Conservation (phyloP, 2,888 invertebrate genomes). For the Erpobdella octoculata region DNA sequence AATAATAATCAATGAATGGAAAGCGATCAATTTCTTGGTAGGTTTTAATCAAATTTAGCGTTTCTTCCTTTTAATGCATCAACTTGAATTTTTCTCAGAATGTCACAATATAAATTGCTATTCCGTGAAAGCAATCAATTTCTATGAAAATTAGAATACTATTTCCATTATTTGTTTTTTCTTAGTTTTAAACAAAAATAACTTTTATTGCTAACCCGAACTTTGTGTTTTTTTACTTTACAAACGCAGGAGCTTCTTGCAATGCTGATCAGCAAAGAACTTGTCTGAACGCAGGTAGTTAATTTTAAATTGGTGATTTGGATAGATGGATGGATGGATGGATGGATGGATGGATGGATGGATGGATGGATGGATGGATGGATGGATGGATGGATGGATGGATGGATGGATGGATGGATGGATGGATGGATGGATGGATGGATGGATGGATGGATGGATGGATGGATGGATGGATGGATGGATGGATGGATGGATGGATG, state of each 20-base stretch:
- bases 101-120: too few species aligned
- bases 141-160: too few species aligned
- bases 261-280: conserved; percentile 15
- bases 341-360: not conserved
- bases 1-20: too few species aligned
- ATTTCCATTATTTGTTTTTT: too few species aligned
- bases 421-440: not conserved
- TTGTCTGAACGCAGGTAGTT: conserved; percentile 22
- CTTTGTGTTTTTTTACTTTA: not conserved
- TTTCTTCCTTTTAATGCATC: too few species aligned
- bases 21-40: too few species aligned
- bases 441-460: too few species aligned
- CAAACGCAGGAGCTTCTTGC: conserved; percentile 14
- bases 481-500: too few species aligned
- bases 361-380: not conserved
- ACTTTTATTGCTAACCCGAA: not conserved
- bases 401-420: not conserved
- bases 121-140: too few species aligned
- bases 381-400: not conserved
- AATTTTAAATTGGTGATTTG: not conserved
- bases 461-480: too few species aligned
- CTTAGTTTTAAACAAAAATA: not conserved
- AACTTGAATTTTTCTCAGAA: too few species aligned
- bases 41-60: too few species aligned
- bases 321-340: not conserved